Conservation (phyloP, 2,113 vertebrate genomes). For the Pterocles burchelli region DNA sequence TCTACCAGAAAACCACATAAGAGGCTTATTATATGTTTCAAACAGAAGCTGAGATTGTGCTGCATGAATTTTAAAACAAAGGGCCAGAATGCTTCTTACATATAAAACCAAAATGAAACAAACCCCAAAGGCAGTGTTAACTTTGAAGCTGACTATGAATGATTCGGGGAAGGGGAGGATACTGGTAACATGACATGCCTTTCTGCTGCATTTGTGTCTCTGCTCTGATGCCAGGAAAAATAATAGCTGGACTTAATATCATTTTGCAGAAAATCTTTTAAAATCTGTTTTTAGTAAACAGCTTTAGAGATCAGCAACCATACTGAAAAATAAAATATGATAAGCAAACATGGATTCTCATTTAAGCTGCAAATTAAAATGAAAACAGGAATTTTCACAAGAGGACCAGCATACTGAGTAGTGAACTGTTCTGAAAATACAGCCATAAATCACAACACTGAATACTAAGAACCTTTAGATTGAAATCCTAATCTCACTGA, state of each 20-base stretch:
- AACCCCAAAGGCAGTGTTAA: neutral
- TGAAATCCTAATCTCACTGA: constrained; percentile 1
- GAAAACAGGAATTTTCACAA: neutral
- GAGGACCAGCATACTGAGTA: neutral
- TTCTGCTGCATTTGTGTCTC: neutral
- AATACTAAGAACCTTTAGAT: neutral
- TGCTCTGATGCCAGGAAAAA: neutral
- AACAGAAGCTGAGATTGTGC: neutral
- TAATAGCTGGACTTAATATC: neutral
- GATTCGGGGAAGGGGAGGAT: neutral
- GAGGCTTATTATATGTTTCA: constrained; percentile 1
- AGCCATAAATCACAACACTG: neutral
- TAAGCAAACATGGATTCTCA: neutral
- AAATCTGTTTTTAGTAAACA: neutral
- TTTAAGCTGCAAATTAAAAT: constrained; percentile 17
- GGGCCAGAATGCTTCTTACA: neutral
- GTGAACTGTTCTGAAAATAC: neutral
- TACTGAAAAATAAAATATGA: neutral
- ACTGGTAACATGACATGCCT: accelerated
- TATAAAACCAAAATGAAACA: neutral
- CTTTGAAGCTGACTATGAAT: neutral
- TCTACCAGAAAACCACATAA: constrained; percentile 28
- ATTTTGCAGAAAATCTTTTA: neutral
- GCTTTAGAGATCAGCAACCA: neutral
- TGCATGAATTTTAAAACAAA: constrained; percentile 32